phyloP scores from a whole-genome alignment of 2,888 invertebrate genomes.

The Agrilus cyanescens region DNA sequence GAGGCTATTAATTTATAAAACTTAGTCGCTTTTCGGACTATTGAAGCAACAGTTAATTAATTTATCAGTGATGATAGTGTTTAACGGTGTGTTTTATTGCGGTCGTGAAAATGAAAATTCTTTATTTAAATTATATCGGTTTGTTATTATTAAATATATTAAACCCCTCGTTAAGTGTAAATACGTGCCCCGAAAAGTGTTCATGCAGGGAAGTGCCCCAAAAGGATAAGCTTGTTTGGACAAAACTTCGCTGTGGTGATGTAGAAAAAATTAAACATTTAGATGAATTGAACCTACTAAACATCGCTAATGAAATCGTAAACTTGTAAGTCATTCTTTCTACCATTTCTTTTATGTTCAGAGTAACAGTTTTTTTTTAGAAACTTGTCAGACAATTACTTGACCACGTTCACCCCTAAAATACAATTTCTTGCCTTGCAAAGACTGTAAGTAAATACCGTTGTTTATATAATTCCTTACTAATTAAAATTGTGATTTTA shows the following conservation, averaged over 20 bases:
- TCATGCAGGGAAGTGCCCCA: conserved; percentile 42
- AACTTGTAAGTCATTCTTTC: conserved; percentile 47
- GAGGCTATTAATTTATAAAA: no score
- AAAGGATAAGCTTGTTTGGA: conserved; percentile 40
- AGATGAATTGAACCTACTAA: conserved; percentile 50
- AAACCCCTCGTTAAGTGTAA: conserved; percentile 8
- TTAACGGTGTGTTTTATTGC: no score
- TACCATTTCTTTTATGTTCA: not conserved
- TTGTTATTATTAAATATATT: conserved; percentile 5
- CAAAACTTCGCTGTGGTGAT: conserved; percentile 52
- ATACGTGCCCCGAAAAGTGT: conserved; percentile 43
- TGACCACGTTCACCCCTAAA: conserved; percentile 47
- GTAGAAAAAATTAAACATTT: conserved; percentile 45
- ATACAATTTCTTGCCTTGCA: conserved; percentile 53
- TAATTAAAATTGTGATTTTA: conserved; percentile 32
- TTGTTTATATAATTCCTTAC: not conserved
- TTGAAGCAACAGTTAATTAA: no score
- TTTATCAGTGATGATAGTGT: no score
- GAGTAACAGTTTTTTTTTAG: conserved; percentile 36
- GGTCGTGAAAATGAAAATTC: no score
- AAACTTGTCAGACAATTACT: conserved; percentile 53
- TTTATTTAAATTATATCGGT: no score
- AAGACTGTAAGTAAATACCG: conserved; percentile 49
- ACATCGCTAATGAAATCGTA: conserved; percentile 47
- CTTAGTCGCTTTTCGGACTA: no score